These are phyloP conservation scores for Leptopilina boulardi DNA, from an alignment of 1,140 invertebrate species.

Conservation along the genomic window DNA sequence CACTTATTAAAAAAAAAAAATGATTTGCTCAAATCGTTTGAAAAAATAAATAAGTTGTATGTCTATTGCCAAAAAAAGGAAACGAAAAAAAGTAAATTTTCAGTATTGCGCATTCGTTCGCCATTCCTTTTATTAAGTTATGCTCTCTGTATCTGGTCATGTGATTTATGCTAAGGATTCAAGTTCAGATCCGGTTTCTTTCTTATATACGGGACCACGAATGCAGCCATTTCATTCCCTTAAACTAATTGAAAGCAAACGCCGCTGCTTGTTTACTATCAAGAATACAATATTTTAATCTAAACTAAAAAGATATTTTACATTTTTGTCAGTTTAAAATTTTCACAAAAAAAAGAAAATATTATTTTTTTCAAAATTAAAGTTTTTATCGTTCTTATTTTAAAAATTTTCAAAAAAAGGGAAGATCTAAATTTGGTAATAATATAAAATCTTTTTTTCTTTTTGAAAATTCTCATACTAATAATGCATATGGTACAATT, in stretches of 20 bases:
- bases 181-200: slow-evolving; percentile 25
- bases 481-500: background rate
- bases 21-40: slow-evolving; percentile 17
- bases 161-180: slow-evolving; percentile 19
- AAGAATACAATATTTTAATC: background rate
- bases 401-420: background rate
- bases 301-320: no score
- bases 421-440: background rate
- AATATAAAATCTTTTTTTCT: background rate
- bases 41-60: background rate
- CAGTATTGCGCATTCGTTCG: slow-evolving; percentile 29
- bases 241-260: slow-evolving; percentile 1
- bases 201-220: slow-evolving; percentile 7
- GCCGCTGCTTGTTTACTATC: background rate
- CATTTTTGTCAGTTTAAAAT: no score
- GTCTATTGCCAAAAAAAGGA: slow-evolving; percentile 13
- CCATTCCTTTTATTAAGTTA: slow-evolving; percentile 33
- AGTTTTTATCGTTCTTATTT: no score
- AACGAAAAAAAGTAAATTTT: slow-evolving; percentile 7
- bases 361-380: no score
- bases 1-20: background rate
- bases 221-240: background rate
- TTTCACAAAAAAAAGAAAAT: no score
- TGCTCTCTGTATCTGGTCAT: slow-evolving; percentile 29
- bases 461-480: background rate